Base-by-base conservation (phyloP, 2,888 invertebrate species). In the Sialis fuliginosa region DNA sequence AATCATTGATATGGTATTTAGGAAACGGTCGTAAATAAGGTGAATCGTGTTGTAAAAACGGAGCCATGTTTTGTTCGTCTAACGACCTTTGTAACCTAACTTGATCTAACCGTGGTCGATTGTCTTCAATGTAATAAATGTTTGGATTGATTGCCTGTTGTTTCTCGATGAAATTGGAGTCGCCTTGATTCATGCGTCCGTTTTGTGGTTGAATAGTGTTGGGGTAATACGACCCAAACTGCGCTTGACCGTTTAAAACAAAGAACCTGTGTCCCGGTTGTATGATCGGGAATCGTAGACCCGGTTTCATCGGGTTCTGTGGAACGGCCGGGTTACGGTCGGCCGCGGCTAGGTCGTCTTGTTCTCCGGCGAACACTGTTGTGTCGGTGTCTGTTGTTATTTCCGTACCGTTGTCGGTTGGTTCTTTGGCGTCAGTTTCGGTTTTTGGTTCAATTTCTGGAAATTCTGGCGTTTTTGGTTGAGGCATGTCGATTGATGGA, bases 231-330 rank as follows among this genome's bases (percentile, higher is more conserved):
- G 58, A 60, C 43, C 55, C 62, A 54, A 65, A 71, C 37, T 71
- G 63, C 1, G 67, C 66, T 49, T 64, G 69, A 54, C 63, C 75
- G 52, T 75, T 73, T 0, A 77, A 65, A 32, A 75, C 70, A 58
- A 72, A 77, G 51, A 73, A 72, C 49, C 72, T 61, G 52, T 74
- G 73, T 2, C 74, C 75, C 5, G 63, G 62, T 50, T 54, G 57
- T 6, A 62, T 50, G 34, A 51, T 53, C 31, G 48, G 45, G 10
- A 45, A 40, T 10, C 45, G 39, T 22, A 22, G 4, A 22, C 22
- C 22, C 4, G 22, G 22, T 22, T 22, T 22, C 22, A 22, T 22
- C 9, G 46, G 8, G 45, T 50, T 52, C 48, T 50, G 40, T 51
- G 54, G 47, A 51, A 49, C 32, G 46, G 50, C 33, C 35, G 47